A percentile compares a stretch with the other conserved stretches of the same genome.
phyloP scores from a whole-genome alignment of 2,113 vertebrate genomes.

The Columba janthina region DNA sequence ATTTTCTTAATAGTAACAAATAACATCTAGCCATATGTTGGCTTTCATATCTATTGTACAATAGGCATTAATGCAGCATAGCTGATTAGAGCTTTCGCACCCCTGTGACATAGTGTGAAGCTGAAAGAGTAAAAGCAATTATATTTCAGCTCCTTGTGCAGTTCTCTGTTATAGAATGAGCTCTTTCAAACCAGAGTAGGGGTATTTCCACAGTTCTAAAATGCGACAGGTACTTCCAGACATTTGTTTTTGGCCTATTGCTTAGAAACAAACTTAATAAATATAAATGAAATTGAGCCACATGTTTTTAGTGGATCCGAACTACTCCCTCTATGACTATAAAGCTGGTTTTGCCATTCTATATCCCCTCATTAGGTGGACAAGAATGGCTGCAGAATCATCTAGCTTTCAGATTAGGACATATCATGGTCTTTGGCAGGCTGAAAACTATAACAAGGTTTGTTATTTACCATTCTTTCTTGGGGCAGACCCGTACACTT shows the following conservation, averaged over 20 bases:
- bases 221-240: neutral
- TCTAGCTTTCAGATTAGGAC: neutral
- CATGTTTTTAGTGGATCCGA: neutral
- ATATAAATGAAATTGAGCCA: neutral
- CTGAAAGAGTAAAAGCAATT: neutral
- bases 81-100: neutral
- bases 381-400: neutral
- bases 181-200: neutral
- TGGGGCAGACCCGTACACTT: neutral
- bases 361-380: neutral
- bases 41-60: neutral
- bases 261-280: slow-evolving; percentile 4
- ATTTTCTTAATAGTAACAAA: neutral
- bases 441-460: neutral
- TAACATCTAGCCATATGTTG: neutral
- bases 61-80: neutral
- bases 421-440: neutral
- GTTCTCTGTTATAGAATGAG: fast-evolving
- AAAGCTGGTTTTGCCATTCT: neutral
- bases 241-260: neutral
- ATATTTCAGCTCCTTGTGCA: neutral
- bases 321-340: neutral
- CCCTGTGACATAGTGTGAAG: fast-evolving
- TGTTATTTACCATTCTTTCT: neutral
- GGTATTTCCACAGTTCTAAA: neutral